A percentile compares a stretch with the other conserved stretches of the same genome.
Conservation (phyloP, 2,797 vertebrate genomes). For the Nasua narica region DNA sequence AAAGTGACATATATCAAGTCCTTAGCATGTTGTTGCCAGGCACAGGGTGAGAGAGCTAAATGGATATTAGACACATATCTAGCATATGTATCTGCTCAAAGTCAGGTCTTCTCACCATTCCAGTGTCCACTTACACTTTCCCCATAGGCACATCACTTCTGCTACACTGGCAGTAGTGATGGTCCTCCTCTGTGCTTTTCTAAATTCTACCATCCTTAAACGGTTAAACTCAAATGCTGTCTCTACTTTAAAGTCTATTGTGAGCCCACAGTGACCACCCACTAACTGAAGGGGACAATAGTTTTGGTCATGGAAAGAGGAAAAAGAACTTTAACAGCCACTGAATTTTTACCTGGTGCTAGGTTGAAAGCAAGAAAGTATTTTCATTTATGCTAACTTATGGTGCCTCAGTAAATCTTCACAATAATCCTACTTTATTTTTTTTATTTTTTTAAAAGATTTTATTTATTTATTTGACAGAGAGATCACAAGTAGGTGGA, state of each 20-base stretch:
- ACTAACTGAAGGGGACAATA: not conserved
- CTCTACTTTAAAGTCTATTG: not conserved
- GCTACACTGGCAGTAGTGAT: not conserved
- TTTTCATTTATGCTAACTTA: not conserved
- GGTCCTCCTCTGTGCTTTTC: not conserved
- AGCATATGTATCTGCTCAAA: fast-evolving
- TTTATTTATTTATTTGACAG: too few species aligned
- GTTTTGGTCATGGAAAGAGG: not conserved
- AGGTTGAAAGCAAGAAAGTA: not conserved
- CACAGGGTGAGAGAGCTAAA: not conserved
- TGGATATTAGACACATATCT: not conserved
- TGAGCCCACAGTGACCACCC: too few species aligned
- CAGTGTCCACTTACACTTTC: not conserved
- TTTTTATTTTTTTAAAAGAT: not conserved
- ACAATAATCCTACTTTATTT: not conserved
- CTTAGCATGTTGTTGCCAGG: not conserved
- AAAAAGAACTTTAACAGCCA: not conserved
- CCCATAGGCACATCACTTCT: not conserved
- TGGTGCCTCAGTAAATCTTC: not conserved
- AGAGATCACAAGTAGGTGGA: too few species aligned
- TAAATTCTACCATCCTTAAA: not conserved
- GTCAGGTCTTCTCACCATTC: not conserved
- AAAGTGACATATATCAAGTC: too few species aligned
- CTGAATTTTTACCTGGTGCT: not conserved
- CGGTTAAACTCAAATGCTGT: not conserved